Evolutionary conservation across 2,113 vertebrate genomes (phyloP).

Genomic region (Semnopithecus entellus): DNA sequence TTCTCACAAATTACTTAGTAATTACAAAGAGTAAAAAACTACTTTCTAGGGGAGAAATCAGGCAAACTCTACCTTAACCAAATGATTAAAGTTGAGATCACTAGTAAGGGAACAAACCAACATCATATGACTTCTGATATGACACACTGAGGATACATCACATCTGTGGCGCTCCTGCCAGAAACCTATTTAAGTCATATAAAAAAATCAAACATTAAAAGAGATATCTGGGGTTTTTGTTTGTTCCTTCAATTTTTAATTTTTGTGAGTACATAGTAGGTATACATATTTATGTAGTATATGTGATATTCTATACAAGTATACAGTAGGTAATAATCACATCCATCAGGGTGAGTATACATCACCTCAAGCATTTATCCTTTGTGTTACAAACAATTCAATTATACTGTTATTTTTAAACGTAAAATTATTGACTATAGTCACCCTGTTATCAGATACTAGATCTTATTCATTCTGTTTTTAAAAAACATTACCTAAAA

Average conservation of each 20-base stretch:
- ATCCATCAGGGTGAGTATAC: no score
- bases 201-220: not conserved
- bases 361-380: no score
- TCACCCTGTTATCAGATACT: no score
- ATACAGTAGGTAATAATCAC: no score
- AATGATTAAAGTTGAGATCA: not conserved
- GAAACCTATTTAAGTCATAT: not conserved
- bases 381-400: no score
- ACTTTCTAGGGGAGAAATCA: not conserved
- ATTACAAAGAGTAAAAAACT: not conserved
- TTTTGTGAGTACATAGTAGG: no score
- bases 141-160: not conserved
- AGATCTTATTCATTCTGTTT: not conserved
- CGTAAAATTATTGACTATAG: no score
- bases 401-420: no score
- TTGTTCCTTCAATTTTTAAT: no score
- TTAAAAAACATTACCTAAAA: not conserved
- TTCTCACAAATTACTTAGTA: not conserved
- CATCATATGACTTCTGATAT: not conserved
- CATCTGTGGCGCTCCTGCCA: not conserved
- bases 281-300: no score
- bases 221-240: not conserved
- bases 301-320: no score
- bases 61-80: not conserved
- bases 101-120: not conserved